A percentile compares a stretch with the other conserved stretches of the same genome.
phyloP scores from a whole-genome alignment of 2,113 vertebrate genomes.

The Halcyon malimbica region DNA sequence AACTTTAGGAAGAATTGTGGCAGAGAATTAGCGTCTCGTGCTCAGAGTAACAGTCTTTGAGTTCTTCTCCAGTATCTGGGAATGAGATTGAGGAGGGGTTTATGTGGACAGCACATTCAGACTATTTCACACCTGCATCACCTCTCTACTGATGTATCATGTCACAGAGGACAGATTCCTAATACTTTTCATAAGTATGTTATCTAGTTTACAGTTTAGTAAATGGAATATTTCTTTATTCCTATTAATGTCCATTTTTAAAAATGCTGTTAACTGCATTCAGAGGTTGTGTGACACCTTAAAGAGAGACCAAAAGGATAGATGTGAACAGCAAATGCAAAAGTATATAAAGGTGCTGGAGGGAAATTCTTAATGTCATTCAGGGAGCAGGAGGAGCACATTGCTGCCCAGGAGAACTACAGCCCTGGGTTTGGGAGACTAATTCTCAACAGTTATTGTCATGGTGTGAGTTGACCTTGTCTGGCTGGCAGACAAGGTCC shows the following conservation, averaged over 20 bases:
- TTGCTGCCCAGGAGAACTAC: neutral
- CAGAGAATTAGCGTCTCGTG: neutral
- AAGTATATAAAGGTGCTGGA: neutral
- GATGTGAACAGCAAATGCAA: neutral
- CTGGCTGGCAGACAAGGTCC: neutral
- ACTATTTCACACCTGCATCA: neutral
- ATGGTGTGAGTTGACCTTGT: neutral
- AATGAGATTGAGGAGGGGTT: neutral
- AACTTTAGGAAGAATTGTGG: neutral
- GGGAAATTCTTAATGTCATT: neutral
- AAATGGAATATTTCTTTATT: neutral
- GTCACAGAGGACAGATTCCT: neutral
- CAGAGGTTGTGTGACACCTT: neutral
- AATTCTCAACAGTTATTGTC: neutral
- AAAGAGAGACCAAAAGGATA: neutral
- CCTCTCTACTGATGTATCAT: neutral
- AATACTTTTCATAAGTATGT: neutral
- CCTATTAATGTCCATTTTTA: neutral
- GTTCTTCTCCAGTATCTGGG: neutral
- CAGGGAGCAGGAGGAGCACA: neutral
- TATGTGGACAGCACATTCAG: neutral
- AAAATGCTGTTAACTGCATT: neutral
- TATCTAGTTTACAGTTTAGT: neutral
- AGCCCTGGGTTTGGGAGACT: neutral
- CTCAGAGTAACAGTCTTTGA: neutral